Evolutionary conservation across 2,113 vertebrate species (phyloP), one percentile per base, ranked within the genome.

Genomic region (Spilogale gracilis): DNA sequence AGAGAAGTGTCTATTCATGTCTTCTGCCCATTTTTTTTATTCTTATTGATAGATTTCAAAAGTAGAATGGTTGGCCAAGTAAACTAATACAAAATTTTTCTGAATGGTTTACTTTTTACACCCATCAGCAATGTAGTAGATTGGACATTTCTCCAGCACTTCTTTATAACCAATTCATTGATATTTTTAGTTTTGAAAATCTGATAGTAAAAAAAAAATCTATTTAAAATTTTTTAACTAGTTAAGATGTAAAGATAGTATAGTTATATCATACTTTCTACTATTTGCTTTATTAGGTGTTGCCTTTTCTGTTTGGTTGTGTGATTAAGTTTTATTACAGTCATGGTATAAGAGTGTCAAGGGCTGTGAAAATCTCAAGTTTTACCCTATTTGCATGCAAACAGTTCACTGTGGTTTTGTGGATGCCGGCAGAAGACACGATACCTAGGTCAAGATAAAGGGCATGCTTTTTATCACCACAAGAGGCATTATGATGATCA

Each of bases 191-290:
- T 43, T 89, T 89, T 65, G 78, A 73, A 50, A 91, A 65, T 92
- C 21, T 87, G 17, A 81, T 73, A 2, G 5, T 69, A 5, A 52
- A 93, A 95, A 91, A 58, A 80, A 69, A 65, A 65, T 94, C 83
- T 52, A 84, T n/a, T 95, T 93, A 79, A 89, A n/a, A 74, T 93
- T 58, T 74, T 38, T 9, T 90, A 13, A 87, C 38, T 38, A 74
- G 43, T 92, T 43, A 92, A 91, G 8, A 73, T 56, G 7, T 63
- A 88, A 69, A 63, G 12, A 58, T 61, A 69, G 7, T 7, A 81
- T 18, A 83, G 3, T 69, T 84, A 52, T 3, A 94, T 74, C 91
- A 91, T 65, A 63, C 9, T 84, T 79, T 45, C 67, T 80, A 89
- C 20, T 89, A 76, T 48, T 54, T 38, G 50, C 71, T 63, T 23